phyloP scores from a whole-genome alignment of 1,140 invertebrate species.

The Nixonia krombeini region DNA sequence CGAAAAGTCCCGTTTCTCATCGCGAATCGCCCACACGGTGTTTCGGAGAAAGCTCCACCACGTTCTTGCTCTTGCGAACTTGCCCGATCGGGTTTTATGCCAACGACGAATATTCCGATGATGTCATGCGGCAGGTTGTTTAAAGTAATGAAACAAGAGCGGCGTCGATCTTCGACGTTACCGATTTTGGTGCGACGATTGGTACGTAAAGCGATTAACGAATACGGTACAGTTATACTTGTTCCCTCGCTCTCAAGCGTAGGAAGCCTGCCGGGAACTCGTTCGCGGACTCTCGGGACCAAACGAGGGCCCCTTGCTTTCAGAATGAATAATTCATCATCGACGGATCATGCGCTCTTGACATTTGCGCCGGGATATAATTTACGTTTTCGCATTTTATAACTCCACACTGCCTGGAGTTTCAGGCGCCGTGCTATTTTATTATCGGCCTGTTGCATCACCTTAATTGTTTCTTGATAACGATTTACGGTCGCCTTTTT shows the following conservation, averaged over 20 bases:
- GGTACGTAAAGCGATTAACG: conserved; percentile 42
- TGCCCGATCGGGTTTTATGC: conserved; percentile 19
- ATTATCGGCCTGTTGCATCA: too few species aligned
- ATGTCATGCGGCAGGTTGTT: conserved; percentile 41
- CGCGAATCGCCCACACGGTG: conserved; percentile 37
- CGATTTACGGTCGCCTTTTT: too few species aligned
- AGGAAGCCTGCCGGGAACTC: conserved; percentile 37
- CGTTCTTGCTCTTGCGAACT: conserved; percentile 19
- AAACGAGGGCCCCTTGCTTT: conserved; percentile 19
- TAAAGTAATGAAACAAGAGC: conserved; percentile 19
- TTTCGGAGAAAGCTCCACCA: conserved; percentile 41
- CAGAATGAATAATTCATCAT: conserved; percentile 46
- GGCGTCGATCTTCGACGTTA: conserved; percentile 22
- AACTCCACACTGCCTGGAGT: not conserved
- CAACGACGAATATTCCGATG: conserved; percentile 14
- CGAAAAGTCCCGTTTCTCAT: conserved; percentile 42
- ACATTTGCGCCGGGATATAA: conserved; percentile 31
- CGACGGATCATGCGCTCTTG: conserved; percentile 30
- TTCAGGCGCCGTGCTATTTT: not conserved
- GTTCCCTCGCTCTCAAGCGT: conserved; percentile 27
- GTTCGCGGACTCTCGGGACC: conserved; percentile 24
- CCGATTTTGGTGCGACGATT: conserved; percentile 43
- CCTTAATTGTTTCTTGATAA: too few species aligned
- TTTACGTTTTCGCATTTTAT: conserved; percentile 14
- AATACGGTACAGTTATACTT: conserved; percentile 43